These are phyloP conservation scores for Acropora tenuis DNA, from an alignment of 64 coral and sea anemone species.

Conservation along the genomic window DNA sequence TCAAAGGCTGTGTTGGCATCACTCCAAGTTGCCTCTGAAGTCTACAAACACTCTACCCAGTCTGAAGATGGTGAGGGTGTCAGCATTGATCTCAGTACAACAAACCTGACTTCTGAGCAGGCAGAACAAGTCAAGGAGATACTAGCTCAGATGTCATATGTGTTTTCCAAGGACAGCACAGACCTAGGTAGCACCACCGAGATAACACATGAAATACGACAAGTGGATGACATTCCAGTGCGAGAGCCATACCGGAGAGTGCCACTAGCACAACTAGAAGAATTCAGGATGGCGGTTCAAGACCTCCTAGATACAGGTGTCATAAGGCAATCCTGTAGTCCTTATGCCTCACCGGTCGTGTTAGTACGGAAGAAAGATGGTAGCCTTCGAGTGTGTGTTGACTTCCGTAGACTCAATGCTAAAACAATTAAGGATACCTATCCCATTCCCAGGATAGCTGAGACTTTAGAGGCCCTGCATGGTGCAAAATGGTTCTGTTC, in stretches of 20 bases:
- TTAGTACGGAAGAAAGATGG: constrained; percentile 53
- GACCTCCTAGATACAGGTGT: constrained; percentile 42
- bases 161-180: background rate
- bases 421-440: constrained; percentile 53
- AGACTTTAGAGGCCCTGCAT: constrained; percentile 40
- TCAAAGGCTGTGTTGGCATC: background rate
- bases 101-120: constrained; percentile 2
- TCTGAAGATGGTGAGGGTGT: background rate
- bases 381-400: constrained; percentile 44
- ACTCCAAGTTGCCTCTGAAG: background rate
- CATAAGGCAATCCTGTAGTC: constrained; percentile 47
- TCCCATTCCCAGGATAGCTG: constrained; percentile 49
- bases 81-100: background rate
- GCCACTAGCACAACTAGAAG: constrained; percentile 16
- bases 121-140: background rate
- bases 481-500: constrained; percentile 63
- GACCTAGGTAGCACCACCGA: constrained; percentile 11
- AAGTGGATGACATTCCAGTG: constrained; percentile 16
- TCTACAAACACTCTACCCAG: too few species aligned
- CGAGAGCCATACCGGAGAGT: constrained; percentile 33
- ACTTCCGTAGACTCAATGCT: constrained; percentile 46
- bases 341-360: constrained; percentile 36
- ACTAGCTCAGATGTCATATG: background rate
- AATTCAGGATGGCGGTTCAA: constrained; percentile 43
- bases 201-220: constrained; percentile 26